Evolutionary conservation across 2,888 invertebrate species (phyloP), one percentile per base, ranked within the genome.

Genomic region (Nysson spinosus): DNA sequence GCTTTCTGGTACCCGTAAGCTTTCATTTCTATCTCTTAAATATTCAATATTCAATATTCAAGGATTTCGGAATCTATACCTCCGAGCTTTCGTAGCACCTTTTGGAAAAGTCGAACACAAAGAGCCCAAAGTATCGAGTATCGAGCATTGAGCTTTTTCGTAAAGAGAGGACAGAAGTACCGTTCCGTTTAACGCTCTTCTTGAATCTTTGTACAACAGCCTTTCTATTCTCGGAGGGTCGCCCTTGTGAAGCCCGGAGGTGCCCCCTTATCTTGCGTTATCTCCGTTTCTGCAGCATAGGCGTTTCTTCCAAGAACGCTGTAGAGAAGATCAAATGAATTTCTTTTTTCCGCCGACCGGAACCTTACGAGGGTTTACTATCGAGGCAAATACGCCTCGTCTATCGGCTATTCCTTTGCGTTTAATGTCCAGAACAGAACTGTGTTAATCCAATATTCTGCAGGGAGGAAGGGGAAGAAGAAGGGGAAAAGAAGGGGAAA

Each of bases 211-310:
- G 1, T 1, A 30, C 30, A n/a, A n/a, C 30, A 30, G 1, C 30
- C n/a, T 4, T 30, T 30, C 30, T 30, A 11, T 4, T 30, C 4
- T n/a, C 5, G 5, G 11, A 30, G 30, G n/a, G n/a, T n/a, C n/a
- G n/a, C n/a, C n/a, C n/a, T n/a, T 30, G 11, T 4, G 9, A 4
- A 11, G n/a, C 30, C 9, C 4, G 11, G 1, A 1, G 58, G 26
- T 43, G 22, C 2, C 12, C 57, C 24, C 39, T 57, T 57, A 56
- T 50, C 57, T 14, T 7, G 9, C 43, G 40, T 57, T 57, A 62
- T 62, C 57, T 28, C 34, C 14, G 4, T 26, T 30, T 35, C 19
- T 6, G n/a, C n/a, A 30, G 26, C 20, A 37, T 7, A 12, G n/a
- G 14, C 14, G 19, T 9, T 24, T 14, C 12, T 20, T 39, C 22